Percentiles rank a stretch among this genome's conserved stretches.
Conservation (phyloP, 2,797 vertebrate species). For the Epinephelus awoara region DNA sequence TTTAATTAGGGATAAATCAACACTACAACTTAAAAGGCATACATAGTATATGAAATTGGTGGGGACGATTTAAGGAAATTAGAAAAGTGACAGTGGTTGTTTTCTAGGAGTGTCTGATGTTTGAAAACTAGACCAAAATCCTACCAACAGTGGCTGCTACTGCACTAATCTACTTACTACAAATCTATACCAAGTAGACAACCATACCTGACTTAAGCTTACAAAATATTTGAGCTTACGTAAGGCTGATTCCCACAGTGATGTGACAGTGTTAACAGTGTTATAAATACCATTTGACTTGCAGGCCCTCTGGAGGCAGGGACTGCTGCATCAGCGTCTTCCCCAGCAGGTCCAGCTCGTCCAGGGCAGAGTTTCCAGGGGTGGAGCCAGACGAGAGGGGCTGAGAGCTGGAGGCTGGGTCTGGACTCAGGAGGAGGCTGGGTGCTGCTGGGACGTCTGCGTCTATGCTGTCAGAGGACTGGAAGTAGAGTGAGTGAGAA, state of each 20-base stretch:
- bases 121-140: not conserved
- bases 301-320: conserved; percentile 93
- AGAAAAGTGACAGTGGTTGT: not conserved
- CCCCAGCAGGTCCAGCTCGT: conserved; percentile 95
- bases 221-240: not conserved
- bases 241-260: not conserved
- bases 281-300: conserved; percentile 94
- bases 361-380: conserved; percentile 84
- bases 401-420: conserved; percentile 60
- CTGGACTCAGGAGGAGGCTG: conserved; percentile 78
- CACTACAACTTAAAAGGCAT: no score
- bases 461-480: conserved; percentile 93
- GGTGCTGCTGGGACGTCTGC: conserved; percentile 76
- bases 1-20: no score
- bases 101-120: not conserved
- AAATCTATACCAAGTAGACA: not conserved
- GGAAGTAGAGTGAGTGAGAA: conserved; percentile 8
- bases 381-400: conserved; percentile 60
- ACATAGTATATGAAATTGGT: no score
- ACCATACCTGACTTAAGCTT: not conserved
- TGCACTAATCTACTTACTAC: not conserved
- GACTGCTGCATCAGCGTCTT: conserved; percentile 97
- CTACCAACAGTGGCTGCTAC: not conserved
- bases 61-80: no score
- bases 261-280: not conserved